Base-by-base conservation (phyloP, 2,888 invertebrate genomes). In the Pollenia labialis region DNA sequence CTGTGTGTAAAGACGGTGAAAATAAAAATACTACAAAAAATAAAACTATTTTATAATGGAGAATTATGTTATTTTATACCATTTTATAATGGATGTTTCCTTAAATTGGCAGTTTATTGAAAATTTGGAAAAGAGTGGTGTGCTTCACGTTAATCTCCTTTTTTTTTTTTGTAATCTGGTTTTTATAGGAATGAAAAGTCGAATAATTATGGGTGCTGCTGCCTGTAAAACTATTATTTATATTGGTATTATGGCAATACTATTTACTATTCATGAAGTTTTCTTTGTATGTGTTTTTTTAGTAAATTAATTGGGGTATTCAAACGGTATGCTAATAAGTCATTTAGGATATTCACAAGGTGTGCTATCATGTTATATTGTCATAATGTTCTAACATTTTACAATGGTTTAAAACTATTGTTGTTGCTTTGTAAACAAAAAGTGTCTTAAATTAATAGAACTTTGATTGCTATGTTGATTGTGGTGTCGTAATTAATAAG, bases 251-350 rank as follows among this genome's bases (percentile, higher is more conserved):
- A 62, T 80, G 62, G 71, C 62, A 23, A 10, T 23, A 9, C 60
- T 71, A 40, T 71, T 71, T 23, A 60, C 18, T 44, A 11, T 71
- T 9, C 71, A 80, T 50, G 52, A 71, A 40, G 52, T 80, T 18
- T 10, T 80, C 44, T 1, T 80, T 44, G 79, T 80, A 71, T 42
- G 79, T 40, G 14, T 11, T 40, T 16, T 54, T 44, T 52, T 42
- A 42, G 23, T 52, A 10, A 12, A 44, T 23, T 74, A 46, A 12
- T 48, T 66, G 2, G 2, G 32, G 32, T 32, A 32, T 32, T 32
- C 23, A 32, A 32, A 32, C 32, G 32, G 32, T 32, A 32, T 32
- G 4, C 32, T 32, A 2, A 32, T 32, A 32, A 32, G 32, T 32
- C 32, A 18, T n/a, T n/a, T n/a, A n/a, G n/a, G n/a, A n/a, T n/a